phyloP scores from a whole-genome alignment of 2,888 invertebrate species.

The Hemistola chrysoprasaria region DNA sequence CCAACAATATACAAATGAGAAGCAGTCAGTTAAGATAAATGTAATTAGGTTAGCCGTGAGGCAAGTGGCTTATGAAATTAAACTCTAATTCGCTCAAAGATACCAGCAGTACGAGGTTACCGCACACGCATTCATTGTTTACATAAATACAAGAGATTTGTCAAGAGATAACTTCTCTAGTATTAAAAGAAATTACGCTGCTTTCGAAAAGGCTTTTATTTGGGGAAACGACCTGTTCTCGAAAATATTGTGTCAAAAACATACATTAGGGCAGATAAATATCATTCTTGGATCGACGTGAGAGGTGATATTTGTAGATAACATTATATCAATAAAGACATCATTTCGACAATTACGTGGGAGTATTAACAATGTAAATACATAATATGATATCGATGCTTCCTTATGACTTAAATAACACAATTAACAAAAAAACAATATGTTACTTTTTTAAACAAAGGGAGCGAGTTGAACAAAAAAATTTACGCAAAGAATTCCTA shows the following conservation, averaged over 20 bases:
- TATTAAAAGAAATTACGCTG: slow-evolving; percentile 24
- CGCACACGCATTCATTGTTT: slow-evolving; percentile 20
- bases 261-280: slow-evolving; percentile 15
- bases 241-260: slow-evolving; percentile 12
- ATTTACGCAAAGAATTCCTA: no score
- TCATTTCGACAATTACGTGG: slow-evolving; percentile 4
- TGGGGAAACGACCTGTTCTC: slow-evolving; percentile 8
- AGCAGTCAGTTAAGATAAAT: slow-evolving; percentile 38
- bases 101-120: slow-evolving; percentile 22
- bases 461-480: no score
- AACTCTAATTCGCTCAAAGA: slow-evolving; percentile 37
- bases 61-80: slow-evolving; percentile 49
- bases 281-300: slow-evolving; percentile 10
- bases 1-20: slow-evolving; percentile 4
- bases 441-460: no score
- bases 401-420: no score
- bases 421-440: no score
- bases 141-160: slow-evolving; percentile 35
- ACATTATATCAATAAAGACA: slow-evolving; percentile 1
- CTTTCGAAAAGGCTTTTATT: slow-evolving; percentile 15
- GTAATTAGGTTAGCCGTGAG: slow-evolving; percentile 34
- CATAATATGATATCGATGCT: no score
- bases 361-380: no score
- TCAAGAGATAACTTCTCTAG: slow-evolving; percentile 19
- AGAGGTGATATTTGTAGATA: slow-evolving; percentile 4